Conservation (phyloP, 2,113 vertebrate genomes). For the Tragelaphus strepsiceros region DNA sequence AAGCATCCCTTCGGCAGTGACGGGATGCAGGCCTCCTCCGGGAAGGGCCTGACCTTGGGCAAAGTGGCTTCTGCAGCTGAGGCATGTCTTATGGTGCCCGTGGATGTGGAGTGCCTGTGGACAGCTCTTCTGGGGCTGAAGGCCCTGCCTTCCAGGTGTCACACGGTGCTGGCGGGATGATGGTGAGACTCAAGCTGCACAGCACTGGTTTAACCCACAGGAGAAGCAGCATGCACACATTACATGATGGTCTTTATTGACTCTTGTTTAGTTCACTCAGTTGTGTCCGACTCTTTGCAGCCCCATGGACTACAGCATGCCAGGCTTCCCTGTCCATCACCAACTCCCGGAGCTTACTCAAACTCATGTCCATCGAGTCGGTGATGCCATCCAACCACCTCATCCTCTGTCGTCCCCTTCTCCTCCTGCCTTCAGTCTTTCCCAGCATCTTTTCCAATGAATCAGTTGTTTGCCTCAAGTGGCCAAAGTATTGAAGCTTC, state of each 20-base stretch:
- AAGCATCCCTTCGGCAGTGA: background rate
- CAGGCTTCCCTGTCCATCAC: background rate
- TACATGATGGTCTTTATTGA: background rate
- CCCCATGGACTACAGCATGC: background rate
- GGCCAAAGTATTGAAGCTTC: background rate
- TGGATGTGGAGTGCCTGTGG: background rate
- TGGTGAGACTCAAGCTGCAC: background rate
- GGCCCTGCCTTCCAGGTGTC: background rate
- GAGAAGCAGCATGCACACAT: background rate
- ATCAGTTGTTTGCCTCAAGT: background rate
- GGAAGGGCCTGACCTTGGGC: background rate
- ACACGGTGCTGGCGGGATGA: background rate
- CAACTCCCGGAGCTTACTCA: background rate
- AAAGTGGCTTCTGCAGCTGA: background rate
- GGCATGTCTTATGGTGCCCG: background rate
- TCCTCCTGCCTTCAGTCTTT: background rate
- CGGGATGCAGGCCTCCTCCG: background rate
- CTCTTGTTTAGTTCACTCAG: background rate
- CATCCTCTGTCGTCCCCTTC: background rate
- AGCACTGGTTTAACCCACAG: background rate
- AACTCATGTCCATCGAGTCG: background rate
- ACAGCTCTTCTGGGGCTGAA: background rate
- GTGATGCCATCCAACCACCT: background rate
- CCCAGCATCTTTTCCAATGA: background rate
- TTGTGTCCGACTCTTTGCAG: background rate